Evolutionary conservation across 2,113 vertebrate species (phyloP), one percentile per base, ranked within the genome.

Genomic region (Halcyon senegalensis): DNA sequence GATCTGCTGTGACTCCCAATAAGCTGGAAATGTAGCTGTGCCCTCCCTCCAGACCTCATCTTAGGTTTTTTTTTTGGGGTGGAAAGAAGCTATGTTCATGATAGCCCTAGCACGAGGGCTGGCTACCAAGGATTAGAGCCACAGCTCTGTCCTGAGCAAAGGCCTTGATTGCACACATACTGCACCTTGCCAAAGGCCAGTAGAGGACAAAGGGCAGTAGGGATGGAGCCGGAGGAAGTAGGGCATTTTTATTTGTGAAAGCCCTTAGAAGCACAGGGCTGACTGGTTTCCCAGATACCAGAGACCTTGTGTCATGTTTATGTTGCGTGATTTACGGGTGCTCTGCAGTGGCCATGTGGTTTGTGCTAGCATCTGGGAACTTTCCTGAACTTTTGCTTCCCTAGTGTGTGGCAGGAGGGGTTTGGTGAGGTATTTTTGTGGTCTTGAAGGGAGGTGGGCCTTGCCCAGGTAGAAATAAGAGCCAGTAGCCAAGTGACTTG

Each of bases 71-170:
- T 89, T 84, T 89, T 35, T 60, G 24, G 30, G 15, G 25, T 70
- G 76, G 28, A 68, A 31, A 77, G 39, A 58, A 80, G 16, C 46
- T n/a, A 7, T 58, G 41, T 4, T 27, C 25, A 9, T 0, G 3
- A 21, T 2, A 63, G 64, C n/a, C 48, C 15, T 35, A 17, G 20
- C 0, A 2, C 23, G 39, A 55, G 27, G 17, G 2, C 58, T 63
- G 7, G 7, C 30, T 63, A 18, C 11, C 33, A 63, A 53, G 62
- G 27, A 4, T 5, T 73, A 59, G 16, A 72, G 27, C 30, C 72
- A 20, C 58, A 63, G 33, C 41, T 76, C 19, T 13, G 0, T 48
- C n/a, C 48, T 59, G 31, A 59, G 10, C 64, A 73, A 59, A 77
- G 43, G 20, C 55, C 30, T 33, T 53, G 15, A 39, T 73, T 39